These are phyloP conservation scores for Pelagia noctiluca DNA, from an alignment of 30 jellyfish, hydroid and myxozoan species.

Conservation along the genomic window DNA sequence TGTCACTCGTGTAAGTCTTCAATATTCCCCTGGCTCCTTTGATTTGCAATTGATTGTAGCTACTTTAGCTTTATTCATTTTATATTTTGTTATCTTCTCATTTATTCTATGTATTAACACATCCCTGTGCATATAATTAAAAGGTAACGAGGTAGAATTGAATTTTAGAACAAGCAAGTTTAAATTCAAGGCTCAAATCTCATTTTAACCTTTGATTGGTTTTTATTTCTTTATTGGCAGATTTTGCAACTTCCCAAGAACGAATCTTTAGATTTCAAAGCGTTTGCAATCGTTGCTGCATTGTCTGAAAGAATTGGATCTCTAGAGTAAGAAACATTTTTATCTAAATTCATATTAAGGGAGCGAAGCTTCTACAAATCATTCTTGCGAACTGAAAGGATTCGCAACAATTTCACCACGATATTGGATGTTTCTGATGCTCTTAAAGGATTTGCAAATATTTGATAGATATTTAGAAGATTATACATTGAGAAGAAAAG, in stretches of 20 bases:
- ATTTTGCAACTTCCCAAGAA: slow-evolving; percentile 54
- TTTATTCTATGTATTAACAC: not conserved
- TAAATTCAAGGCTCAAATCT: too few relatives aligned
- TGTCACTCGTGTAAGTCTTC: slow-evolving; percentile 46
- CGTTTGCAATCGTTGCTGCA: slow-evolving; percentile 70
- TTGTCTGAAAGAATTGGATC: slow-evolving; percentile 59
- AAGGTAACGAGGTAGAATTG: too few relatives aligned
- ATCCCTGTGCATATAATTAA: not conserved
- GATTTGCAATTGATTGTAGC: too few relatives aligned
- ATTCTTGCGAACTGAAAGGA: not conserved
- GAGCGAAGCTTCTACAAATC: not conserved
- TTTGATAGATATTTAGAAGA: too few relatives aligned
- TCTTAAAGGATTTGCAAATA: too few relatives aligned
- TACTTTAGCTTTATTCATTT: too few relatives aligned
- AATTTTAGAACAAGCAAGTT: too few relatives aligned
- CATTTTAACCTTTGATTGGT: not conserved
- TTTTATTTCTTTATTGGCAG: slow-evolving; percentile 8
- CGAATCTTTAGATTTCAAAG: slow-evolving; percentile 65
- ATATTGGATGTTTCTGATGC: too few relatives aligned
- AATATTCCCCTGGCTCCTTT: too few relatives aligned
- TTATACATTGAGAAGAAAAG: too few relatives aligned
- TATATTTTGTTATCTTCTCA: not conserved
- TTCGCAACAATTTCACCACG: too few relatives aligned
- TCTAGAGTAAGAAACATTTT: slow-evolving; percentile 81
- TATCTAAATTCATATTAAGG: not conserved